A percentile compares a stretch with the other conserved stretches of the same genome.
Conservation (phyloP, 2,797 vertebrate genomes). For the Takifugu rubripes region DNA sequence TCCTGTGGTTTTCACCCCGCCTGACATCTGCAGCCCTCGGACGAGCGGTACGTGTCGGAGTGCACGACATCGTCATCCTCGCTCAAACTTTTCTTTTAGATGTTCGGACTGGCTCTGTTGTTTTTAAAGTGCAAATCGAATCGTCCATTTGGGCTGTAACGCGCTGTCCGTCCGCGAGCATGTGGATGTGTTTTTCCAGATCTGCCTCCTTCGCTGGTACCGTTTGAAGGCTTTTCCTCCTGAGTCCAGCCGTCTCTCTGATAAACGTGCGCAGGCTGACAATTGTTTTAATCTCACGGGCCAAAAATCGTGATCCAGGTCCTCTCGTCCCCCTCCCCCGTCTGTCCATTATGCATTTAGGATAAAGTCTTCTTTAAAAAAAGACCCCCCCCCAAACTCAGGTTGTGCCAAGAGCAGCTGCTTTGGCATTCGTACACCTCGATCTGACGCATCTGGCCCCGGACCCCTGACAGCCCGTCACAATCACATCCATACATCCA, state of each 20-base stretch:
- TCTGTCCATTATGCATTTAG: constrained; percentile 52
- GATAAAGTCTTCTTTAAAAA: constrained; percentile 58
- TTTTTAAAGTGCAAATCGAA: no score
- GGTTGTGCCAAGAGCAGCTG: constrained; percentile 64
- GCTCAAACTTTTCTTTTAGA: no score
- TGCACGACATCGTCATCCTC: no score
- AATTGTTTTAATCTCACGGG: constrained; percentile 35
- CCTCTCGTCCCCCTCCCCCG: constrained; percentile 20
- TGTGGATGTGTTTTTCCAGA: neutral
- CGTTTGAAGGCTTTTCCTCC: constrained; percentile 16
- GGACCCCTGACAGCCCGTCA: constrained; percentile 62
- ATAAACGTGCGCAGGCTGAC: constrained; percentile 56
- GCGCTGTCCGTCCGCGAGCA: no score
- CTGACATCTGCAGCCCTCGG: constrained; percentile 4
- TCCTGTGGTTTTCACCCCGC: constrained; percentile 20
- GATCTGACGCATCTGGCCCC: constrained; percentile 65
- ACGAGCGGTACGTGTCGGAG: no score
- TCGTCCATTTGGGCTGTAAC: no score
- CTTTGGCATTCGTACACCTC: constrained; percentile 58
- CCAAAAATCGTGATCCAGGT: constrained; percentile 45
- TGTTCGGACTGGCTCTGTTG: no score
- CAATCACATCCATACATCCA: constrained; percentile 68
- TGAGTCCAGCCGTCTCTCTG: constrained; percentile 27
- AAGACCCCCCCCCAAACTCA: constrained; percentile 25
- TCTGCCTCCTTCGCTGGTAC: neutral